Evolutionary conservation across 2,888 invertebrate species (phyloP).

Genomic region (Oscheius onirici): DNA sequence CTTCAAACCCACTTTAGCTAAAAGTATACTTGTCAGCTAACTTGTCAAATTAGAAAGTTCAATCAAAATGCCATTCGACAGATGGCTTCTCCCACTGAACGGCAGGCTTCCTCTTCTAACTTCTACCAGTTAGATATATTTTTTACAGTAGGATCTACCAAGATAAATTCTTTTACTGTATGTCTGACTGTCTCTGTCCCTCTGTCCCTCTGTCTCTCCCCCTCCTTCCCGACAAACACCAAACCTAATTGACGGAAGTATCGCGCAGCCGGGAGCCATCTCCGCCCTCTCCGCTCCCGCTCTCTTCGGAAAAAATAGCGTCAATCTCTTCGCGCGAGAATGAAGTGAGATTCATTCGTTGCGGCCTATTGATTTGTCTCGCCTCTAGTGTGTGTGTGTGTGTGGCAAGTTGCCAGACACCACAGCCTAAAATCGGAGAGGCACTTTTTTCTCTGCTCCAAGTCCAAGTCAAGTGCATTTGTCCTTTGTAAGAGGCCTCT

Average conservation of each 20-base stretch:
- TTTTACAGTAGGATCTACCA: neutral
- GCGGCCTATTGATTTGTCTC: conserved; percentile 27
- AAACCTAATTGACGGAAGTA: neutral
- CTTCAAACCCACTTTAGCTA: too few relatives aligned
- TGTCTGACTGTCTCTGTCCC: conserved; percentile 4
- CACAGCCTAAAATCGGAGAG: conserved; percentile 11
- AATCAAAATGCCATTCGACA: too few relatives aligned
- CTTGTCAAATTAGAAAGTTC: too few relatives aligned
- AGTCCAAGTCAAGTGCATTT: too few relatives aligned
- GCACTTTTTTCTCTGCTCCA: neutral
- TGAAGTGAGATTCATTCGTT: conserved; percentile 33
- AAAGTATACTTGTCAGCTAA: too few relatives aligned
- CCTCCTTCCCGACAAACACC: neutral
- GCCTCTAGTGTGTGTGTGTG: conserved; percentile 2
- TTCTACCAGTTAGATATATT: too few relatives aligned
- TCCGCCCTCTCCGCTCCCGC: neutral
- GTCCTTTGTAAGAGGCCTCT: too few relatives aligned
- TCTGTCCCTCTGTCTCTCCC: conserved; percentile 7
- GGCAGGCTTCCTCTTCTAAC: too few relatives aligned
- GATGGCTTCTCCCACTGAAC: too few relatives aligned
- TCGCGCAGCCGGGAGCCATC: neutral
- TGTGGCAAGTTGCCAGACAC: conserved; percentile 18
- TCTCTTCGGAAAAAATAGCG: conserved; percentile 19
- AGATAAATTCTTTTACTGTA: neutral
- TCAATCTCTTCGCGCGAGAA: conserved; percentile 17